phyloP scores from a whole-genome alignment of 2,113 vertebrate species.

The Monarcha castaneiventris region DNA sequence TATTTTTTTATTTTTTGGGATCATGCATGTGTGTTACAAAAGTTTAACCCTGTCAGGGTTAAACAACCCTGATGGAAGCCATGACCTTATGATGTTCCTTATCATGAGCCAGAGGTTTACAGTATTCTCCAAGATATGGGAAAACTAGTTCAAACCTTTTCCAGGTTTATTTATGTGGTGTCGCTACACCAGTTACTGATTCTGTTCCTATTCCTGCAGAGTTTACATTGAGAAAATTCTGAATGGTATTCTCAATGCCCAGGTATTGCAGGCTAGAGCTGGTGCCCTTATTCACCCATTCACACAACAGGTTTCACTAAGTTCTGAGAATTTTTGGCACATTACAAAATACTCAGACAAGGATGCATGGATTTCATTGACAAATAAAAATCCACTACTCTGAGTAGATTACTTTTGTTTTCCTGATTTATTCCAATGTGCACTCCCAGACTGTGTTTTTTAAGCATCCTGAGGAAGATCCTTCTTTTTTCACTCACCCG shows the following conservation, averaged over 20 bases:
- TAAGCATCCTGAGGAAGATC: background rate
- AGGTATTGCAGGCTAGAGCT: background rate
- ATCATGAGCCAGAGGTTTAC: background rate
- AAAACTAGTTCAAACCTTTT: background rate
- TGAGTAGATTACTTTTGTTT: background rate
- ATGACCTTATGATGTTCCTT: background rate
- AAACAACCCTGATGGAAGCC: background rate
- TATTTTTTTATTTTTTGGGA: background rate
- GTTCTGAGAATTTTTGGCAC: background rate
- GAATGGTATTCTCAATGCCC: background rate
- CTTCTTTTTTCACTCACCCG: background rate
- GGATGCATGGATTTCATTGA: background rate
- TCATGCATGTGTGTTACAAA: background rate
- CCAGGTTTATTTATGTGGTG: background rate
- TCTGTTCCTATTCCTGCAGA: background rate
- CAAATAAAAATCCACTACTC: background rate
- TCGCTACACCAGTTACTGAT: background rate
- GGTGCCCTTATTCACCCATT: background rate
- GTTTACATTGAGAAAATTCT: background rate
- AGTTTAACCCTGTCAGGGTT: background rate
- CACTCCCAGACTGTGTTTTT: background rate
- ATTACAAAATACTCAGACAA: background rate
- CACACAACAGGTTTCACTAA: background rate
- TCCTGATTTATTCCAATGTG: background rate
- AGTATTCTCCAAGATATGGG: background rate